phyloP scores from a whole-genome alignment of 2,888 invertebrate species.

The Timema cristinae region DNA sequence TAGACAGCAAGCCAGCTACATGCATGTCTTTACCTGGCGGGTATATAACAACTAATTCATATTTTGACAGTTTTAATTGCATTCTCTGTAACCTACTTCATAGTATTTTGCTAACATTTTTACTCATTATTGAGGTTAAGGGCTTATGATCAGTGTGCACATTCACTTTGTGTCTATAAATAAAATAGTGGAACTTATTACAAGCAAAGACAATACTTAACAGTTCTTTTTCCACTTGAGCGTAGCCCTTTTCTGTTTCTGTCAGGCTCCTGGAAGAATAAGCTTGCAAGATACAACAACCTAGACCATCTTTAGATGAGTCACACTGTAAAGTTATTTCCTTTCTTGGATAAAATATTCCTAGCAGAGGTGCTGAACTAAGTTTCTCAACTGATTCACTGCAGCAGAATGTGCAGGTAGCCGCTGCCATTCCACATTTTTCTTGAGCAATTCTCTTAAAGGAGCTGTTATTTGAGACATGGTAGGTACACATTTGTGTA shows the following conservation, averaged over 20 bases:
- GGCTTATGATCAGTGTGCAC: constrained; percentile 1
- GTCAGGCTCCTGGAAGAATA: background rate
- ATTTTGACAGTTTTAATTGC: background rate
- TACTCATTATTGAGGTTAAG: background rate
- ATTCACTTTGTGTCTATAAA: background rate
- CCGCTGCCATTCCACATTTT: background rate
- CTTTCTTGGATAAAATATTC: background rate
- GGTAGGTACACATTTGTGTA: background rate
- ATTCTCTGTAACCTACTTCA: background rate
- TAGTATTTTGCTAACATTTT: background rate
- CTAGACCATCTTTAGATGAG: background rate
- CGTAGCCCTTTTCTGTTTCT: background rate
- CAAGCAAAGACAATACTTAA: background rate
- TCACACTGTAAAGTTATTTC: too few species aligned
- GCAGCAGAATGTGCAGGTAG: background rate
- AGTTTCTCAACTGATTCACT: background rate
- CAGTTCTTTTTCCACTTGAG: constrained; percentile 2
- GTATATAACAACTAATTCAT: background rate
- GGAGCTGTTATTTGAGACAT: background rate
- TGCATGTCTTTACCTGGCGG: background rate
- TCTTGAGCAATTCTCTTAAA: too few species aligned
- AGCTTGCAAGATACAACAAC: constrained; percentile 1
- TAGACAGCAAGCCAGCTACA: background rate
- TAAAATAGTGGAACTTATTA: background rate
- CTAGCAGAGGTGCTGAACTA: background rate